phyloP scores from a whole-genome alignment of 2,888 invertebrate species.

The Gibbula magus region DNA sequence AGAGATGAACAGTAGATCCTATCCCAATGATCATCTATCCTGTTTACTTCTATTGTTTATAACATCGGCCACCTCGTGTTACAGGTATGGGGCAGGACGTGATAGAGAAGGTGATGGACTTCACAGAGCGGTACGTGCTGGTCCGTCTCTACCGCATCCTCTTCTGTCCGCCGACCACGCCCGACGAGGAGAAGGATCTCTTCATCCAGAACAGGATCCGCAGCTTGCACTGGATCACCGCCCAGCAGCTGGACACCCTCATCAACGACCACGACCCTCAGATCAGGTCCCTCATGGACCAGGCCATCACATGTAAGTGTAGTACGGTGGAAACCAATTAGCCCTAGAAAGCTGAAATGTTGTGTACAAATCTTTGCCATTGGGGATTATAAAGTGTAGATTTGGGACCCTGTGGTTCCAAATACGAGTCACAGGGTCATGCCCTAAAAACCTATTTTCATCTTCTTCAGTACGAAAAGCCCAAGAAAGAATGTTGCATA shows the following conservation, averaged over 20 bases:
- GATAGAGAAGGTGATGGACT: constrained; percentile 89
- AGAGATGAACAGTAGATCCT: not conserved
- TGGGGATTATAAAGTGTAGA: too few species aligned
- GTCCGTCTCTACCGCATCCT: constrained; percentile 89
- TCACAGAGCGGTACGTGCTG: constrained; percentile 93
- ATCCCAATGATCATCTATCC: not conserved
- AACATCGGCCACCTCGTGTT: constrained; percentile 26
- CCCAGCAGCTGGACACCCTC: constrained; percentile 92
- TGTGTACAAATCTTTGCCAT: too few species aligned
- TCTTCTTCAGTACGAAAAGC: too few species aligned
- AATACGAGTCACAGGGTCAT: too few species aligned
- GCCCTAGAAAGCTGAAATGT: too few species aligned
- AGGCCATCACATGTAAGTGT: constrained; percentile 89
- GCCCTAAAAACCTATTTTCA: too few species aligned
- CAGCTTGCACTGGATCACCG: constrained; percentile 96
- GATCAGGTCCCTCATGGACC: constrained; percentile 92
- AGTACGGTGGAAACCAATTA: too few species aligned
- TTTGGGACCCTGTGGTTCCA: too few species aligned
- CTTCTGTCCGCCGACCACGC: constrained; percentile 91
- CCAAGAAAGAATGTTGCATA: too few species aligned
- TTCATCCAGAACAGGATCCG: constrained; percentile 91
- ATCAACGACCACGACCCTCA: constrained; percentile 89
- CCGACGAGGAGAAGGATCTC: constrained; percentile 92
- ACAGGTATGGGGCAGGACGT: constrained; percentile 82
- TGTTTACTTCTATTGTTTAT: not conserved